Base-by-base conservation (phyloP, 2,113 vertebrate species). In the Cheilinus undulatus region DNA sequence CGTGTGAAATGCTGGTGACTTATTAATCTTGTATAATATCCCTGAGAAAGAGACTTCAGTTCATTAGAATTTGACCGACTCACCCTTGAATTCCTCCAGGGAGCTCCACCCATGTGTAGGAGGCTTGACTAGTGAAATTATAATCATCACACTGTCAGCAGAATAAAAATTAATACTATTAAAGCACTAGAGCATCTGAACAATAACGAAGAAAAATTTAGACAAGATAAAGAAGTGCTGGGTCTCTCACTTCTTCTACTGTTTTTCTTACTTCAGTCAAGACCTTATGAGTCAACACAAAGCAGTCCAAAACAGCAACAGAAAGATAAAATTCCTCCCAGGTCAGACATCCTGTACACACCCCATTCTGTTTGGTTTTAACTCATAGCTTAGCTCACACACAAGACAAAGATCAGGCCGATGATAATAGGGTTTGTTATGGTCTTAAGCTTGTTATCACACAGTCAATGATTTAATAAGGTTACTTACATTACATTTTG, bases 71-170 rank as follows among this genome's bases (percentile, higher is more conserved):
- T 52, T 82, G 70, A 85, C 77, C 22, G 22, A 51, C 28, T 82
- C 72, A 82, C 53, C 78, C 70, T 67, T 49, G 42, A 67, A 76
- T 76, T 60, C 61, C 67, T 67, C 67, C 53, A 73, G 58, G 78
- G 74, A 77, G 38, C 58, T 64, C 72, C 76, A 65, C 73, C 85
- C 56, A 82, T 75, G 77, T 82, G 83, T 50, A 72, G 73, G 83
- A 81, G 71, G 71, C 51, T 79, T 69, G 85, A 69, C 64, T 40
- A 58, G 62, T 57, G 62, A 76, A 78, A 63, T 45, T 7, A 45
- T 10, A 50, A 82, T 77, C 23, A 60, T 24, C 0, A 7, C 62
- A 54, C 26, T 24, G 64, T 86, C 61, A 82, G 85, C 87, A 71
- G 77, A 81, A 86, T 73, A 27, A n/a, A 67, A 82, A 80, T 24